Percentiles rank a stretch among this genome's conserved stretches.
Conservation (phyloP, 2,113 vertebrate species). For the Psittacula cyanocephala region DNA sequence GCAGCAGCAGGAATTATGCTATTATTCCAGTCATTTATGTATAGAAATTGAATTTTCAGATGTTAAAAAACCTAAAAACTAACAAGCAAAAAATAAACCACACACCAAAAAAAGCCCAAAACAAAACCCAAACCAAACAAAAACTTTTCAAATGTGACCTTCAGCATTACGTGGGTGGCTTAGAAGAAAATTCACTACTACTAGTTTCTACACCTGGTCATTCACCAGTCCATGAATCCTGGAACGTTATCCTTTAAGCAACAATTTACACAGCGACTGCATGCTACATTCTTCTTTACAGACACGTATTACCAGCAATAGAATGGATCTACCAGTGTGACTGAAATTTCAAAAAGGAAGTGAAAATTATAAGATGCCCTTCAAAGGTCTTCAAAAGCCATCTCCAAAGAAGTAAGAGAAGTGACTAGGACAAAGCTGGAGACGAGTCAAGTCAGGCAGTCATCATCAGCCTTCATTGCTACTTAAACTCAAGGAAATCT, state of each 20-base stretch:
- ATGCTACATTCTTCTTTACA: not conserved
- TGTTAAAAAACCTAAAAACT: not conserved
- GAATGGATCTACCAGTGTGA: not conserved
- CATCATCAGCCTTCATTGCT: not conserved
- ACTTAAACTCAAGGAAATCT: not conserved
- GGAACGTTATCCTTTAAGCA: not conserved
- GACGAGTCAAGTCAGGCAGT: not conserved
- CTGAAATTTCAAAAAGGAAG: not conserved
- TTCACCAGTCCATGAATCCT: not conserved
- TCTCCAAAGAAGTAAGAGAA: not conserved
- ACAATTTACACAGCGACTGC: not conserved
- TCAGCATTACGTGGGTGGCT: not conserved
- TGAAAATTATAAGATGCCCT: not conserved
- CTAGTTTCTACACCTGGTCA: not conserved
- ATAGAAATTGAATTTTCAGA: not conserved
- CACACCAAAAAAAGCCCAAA: not conserved
- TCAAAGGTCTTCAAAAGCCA: not conserved
- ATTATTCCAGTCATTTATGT: not conserved
- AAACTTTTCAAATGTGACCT: not conserved
- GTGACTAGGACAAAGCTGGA: not conserved
- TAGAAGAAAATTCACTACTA: not conserved
- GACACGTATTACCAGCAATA: not conserved
- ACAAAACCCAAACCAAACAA: not conserved
- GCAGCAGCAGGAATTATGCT: not conserved
- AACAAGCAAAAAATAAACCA: not conserved